phyloP scores from a whole-genome alignment of 2,797 vertebrate genomes.

The Takifugu ocellatus region DNA sequence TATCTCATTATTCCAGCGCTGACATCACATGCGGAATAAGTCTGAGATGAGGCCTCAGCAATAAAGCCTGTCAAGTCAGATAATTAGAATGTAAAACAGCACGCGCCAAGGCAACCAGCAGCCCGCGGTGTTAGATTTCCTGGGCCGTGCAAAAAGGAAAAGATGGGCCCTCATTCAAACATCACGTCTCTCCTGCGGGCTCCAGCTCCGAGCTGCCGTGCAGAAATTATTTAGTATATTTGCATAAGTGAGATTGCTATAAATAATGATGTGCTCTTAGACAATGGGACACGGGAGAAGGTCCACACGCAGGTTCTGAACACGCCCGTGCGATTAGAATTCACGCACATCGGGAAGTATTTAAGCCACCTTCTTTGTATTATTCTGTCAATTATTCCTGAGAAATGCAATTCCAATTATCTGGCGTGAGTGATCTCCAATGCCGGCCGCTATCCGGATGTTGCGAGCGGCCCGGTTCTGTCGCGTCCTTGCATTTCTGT shows the following conservation, averaged over 20 bases:
- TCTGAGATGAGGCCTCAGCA: constrained; percentile 68
- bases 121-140: constrained; percentile 68
- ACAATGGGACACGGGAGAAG: constrained; percentile 34
- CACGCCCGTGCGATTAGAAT: constrained; percentile 35
- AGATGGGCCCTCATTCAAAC: constrained; percentile 63
- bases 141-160: constrained; percentile 54
- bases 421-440: not conserved
- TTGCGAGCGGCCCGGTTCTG: constrained; percentile 12
- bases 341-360: constrained; percentile 20
- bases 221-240: constrained; percentile 81
- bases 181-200: constrained; percentile 70
- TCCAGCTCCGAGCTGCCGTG: constrained; percentile 74
- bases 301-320: constrained; percentile 33
- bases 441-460: constrained; percentile 15
- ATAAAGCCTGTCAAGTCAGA: constrained; percentile 76
- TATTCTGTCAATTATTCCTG: constrained; percentile 21
- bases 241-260: constrained; percentile 80
- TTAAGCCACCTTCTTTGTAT: constrained; percentile 25
- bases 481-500: constrained; percentile 16
- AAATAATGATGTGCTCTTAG: constrained; percentile 68
- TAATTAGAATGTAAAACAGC: constrained; percentile 81
- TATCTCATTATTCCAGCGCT: constrained; percentile 74
- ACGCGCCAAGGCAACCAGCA: constrained; percentile 64
- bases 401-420: constrained; percentile 23
- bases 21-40: constrained; percentile 74